Conservation (phyloP, 1,140 invertebrate species). For the Drosophila malerkotliana region DNA sequence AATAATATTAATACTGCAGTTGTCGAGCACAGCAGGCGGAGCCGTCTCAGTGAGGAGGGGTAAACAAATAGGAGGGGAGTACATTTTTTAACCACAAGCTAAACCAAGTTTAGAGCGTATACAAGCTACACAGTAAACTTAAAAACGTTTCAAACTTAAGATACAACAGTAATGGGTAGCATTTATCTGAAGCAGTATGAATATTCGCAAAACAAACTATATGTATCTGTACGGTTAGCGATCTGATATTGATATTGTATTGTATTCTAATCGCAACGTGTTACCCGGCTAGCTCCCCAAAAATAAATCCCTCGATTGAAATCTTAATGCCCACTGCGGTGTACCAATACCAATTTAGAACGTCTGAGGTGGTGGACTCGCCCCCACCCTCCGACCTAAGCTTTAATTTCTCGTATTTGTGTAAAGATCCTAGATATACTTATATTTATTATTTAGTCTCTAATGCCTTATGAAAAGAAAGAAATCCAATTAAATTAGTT, state of each 20-base stretch:
- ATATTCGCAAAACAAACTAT: constrained; percentile 49
- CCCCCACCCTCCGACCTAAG: constrained; percentile 36
- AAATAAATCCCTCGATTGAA: constrained; percentile 36
- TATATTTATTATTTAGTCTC: constrained; percentile 79
- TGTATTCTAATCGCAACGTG: constrained; percentile 44
- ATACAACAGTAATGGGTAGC: constrained; percentile 59
- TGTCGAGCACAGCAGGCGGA: constrained; percentile 61
- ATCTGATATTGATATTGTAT: constrained; percentile 39
- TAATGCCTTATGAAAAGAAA: constrained; percentile 39
- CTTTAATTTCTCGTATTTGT: constrained; percentile 68
- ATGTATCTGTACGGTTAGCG: constrained; percentile 45
- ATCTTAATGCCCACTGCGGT: constrained; percentile 21
- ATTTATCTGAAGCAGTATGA: constrained; percentile 72
- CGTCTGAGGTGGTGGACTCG: constrained; percentile 25
- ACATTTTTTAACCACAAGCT: constrained; percentile 51
- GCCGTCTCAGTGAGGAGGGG: constrained; percentile 58
- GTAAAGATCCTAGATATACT: constrained; percentile 46
- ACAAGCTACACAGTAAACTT: constrained; percentile 27
- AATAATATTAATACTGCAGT: background rate
- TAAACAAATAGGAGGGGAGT: background rate
- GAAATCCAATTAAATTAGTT: constrained; percentile 33
- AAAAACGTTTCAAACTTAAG: constrained; percentile 38
- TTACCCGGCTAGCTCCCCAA: constrained; percentile 26
- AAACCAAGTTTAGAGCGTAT: constrained; percentile 45
- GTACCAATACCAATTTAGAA: constrained; percentile 49